These are phyloP conservation scores for Distichodus sexfasciatus DNA, from an alignment of 2,797 vertebrate species.

Conservation along the genomic window DNA sequence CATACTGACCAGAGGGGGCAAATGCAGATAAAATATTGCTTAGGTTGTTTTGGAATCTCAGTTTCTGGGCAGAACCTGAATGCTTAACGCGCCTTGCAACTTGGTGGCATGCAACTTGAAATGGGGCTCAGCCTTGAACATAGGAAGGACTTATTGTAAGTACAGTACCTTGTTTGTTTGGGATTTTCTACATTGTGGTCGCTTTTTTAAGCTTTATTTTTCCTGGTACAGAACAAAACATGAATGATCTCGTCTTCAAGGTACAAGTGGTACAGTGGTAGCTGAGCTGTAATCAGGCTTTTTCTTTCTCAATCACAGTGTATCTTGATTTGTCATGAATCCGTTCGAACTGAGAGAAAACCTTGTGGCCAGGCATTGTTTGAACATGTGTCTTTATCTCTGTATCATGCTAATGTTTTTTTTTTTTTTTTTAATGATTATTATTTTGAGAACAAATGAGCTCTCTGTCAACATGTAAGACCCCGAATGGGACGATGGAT, in stretches of 20 bases:
- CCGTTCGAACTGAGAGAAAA: constrained; percentile 39
- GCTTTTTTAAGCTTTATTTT: too few relatives aligned
- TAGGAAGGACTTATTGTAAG: constrained; percentile 46
- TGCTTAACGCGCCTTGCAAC: constrained; percentile 26
- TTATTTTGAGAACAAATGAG: constrained; percentile 58
- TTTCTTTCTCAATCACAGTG: constrained; percentile 37
- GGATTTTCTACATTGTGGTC: constrained; percentile 41
- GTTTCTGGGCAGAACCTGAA: constrained; percentile 29
- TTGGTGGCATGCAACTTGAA: constrained; percentile 44
- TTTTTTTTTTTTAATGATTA: constrained; percentile 59
- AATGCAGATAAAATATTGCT: constrained; percentile 1
- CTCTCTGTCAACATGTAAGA: constrained; percentile 72
- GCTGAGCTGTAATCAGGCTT: constrained; percentile 46
- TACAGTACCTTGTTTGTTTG: constrained; percentile 57
- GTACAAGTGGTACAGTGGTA: constrained; percentile 62
- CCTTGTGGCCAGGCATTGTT: constrained; percentile 53
- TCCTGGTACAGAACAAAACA: constrained; percentile 58
- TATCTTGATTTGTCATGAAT: constrained; percentile 36
- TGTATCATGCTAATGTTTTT: constrained; percentile 55
- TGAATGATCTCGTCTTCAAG: constrained; percentile 46
- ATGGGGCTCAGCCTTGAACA: constrained; percentile 49
- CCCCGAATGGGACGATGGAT: constrained; percentile 62
- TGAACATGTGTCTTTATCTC: constrained; percentile 65
- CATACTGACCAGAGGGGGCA: constrained; percentile 24
- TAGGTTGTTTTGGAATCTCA: neutral